Base-by-base conservation (phyloP, 2,888 invertebrate species). In the Dynastes tityus region DNA sequence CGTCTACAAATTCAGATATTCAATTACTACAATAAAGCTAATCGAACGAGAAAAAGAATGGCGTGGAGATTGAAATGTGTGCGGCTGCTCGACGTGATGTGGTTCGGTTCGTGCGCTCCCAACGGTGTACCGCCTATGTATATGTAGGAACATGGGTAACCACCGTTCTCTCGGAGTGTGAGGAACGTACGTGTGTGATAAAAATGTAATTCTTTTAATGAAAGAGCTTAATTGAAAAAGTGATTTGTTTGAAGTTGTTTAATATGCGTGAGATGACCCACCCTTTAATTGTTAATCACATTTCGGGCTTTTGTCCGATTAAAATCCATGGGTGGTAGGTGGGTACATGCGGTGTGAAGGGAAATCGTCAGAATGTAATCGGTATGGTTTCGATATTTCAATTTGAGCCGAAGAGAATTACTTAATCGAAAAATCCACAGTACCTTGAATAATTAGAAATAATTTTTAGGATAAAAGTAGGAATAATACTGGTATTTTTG, bases 281-380 rank as follows among this genome's bases (percentile, higher is more conserved):
- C 80, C 81, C 80, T 80, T 82, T 80, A 78, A 80, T 80, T 80
- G 80, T 79, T 81, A 81, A 82, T 79, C 79, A 77, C 79, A 81
- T 81, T 81, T 78, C 79, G 77, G 80, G 80, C 80, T 81, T 82
- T 80, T 75, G 80, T 81, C 78, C 77, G 80, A 82, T 82, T 81
- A 81, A 81, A 81, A 80, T 78, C 78, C 79, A 49, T 27, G n/a
- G 58, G 51, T 37, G 58, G 22, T 58, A 22, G 58, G n/a, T 53
- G 13, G 55, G 2, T 45, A 8, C 11, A 45, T 9, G 45, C 45
- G 45, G 11, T 8, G 55, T n/a, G 22, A n/a, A 5, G 55, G 5
- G n/a, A n/a, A n/a, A 55, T 55, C 22, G n/a, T 6, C 3, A 11
- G 55, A 5, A n/a, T 22, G 55, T 55, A 16, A 22, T 13, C 11